Percentiles rank a stretch among this genome's conserved stretches.
phyloP scores from a whole-genome alignment of 1,140 invertebrate genomes.

The Drosophila virilis region DNA sequence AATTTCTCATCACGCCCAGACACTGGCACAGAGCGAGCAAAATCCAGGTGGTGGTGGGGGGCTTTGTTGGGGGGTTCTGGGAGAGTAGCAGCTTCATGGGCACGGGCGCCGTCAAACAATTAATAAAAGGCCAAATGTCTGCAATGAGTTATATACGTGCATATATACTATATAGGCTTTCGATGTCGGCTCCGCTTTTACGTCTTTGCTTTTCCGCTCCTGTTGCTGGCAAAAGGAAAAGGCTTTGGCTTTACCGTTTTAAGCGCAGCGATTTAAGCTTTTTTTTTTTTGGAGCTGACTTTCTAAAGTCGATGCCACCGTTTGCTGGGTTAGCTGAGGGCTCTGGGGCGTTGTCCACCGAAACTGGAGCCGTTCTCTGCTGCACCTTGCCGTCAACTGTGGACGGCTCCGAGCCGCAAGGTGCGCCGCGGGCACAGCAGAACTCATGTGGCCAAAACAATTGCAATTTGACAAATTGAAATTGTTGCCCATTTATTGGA shows the following conservation, averaged over 20 bases:
- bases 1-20: conserved; percentile 82
- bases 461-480: conserved; percentile 20
- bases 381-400: conserved; percentile 46
- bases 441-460: conserved; percentile 1
- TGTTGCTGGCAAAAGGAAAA: conserved; percentile 63
- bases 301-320: conserved; percentile 75
- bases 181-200: conserved; percentile 35
- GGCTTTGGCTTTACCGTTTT: conserved; percentile 63
- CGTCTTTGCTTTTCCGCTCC: conserved; percentile 57
- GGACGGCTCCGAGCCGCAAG: conserved; percentile 9
- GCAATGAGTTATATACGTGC: conserved; percentile 75
- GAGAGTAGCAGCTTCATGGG: conserved; percentile 66
- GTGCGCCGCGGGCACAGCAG: conserved; percentile 19
- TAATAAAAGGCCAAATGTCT: conserved; percentile 83
- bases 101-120: conserved; percentile 82
- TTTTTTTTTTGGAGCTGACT: conserved; percentile 39
- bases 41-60: conserved; percentile 28
- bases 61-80: conserved; percentile 20
- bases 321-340: conserved; percentile 36
- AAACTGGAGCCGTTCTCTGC: conserved; percentile 22
- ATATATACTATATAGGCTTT: conserved; percentile 42
- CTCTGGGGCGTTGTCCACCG: conserved; percentile 41
- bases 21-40: conserved; percentile 39
- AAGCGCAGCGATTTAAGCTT: conserved; percentile 52
- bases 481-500: not conserved